Percentiles rank a stretch among this genome's conserved stretches.
Evolutionary conservation across 2,888 invertebrate species (phyloP).

Genomic region (Drosophila paracracens): DNA sequence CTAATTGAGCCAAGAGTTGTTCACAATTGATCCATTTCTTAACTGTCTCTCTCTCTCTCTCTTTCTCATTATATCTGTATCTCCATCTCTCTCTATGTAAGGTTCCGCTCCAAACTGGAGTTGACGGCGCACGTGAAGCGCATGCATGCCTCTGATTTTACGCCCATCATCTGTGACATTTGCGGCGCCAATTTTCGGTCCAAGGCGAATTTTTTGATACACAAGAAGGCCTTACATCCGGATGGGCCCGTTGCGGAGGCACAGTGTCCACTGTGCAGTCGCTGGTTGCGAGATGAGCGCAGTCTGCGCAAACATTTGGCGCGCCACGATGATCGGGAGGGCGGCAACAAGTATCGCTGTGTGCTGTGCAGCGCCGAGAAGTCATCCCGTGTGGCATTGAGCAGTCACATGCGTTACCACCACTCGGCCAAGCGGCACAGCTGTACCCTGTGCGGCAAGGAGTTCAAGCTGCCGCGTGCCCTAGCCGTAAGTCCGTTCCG

Average conservation of each 20-base stretch:
- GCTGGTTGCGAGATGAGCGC: slow-evolving; percentile 71
- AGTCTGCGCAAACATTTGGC: slow-evolving; percentile 71
- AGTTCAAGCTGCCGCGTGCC: slow-evolving; percentile 64
- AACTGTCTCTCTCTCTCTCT: neutral
- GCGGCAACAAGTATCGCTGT: slow-evolving; percentile 67
- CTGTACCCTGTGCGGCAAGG: slow-evolving; percentile 68
- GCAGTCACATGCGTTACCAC: slow-evolving; percentile 74
- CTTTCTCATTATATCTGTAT: neutral
- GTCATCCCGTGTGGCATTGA: slow-evolving; percentile 64
- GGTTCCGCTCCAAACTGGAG: slow-evolving; percentile 73
- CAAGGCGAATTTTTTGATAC: slow-evolving; percentile 70
- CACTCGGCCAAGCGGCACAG: slow-evolving; percentile 70
- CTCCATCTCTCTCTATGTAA: slow-evolving; percentile 4
- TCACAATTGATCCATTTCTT: neutral
- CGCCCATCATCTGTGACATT: slow-evolving; percentile 76
- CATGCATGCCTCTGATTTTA: slow-evolving; percentile 68
- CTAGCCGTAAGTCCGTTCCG: slow-evolving; percentile 51
- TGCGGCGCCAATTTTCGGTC: slow-evolving; percentile 71
- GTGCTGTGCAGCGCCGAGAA: slow-evolving; percentile 65
- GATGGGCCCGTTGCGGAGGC: slow-evolving; percentile 70
- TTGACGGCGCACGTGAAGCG: slow-evolving; percentile 69
- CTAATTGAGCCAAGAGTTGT: neutral
- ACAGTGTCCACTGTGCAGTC: slow-evolving; percentile 69
- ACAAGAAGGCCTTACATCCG: slow-evolving; percentile 72
- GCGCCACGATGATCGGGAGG: slow-evolving; percentile 68